These are phyloP conservation scores for Fulica atra DNA, from an alignment of 2,113 vertebrate genomes.

Conservation along the genomic window DNA sequence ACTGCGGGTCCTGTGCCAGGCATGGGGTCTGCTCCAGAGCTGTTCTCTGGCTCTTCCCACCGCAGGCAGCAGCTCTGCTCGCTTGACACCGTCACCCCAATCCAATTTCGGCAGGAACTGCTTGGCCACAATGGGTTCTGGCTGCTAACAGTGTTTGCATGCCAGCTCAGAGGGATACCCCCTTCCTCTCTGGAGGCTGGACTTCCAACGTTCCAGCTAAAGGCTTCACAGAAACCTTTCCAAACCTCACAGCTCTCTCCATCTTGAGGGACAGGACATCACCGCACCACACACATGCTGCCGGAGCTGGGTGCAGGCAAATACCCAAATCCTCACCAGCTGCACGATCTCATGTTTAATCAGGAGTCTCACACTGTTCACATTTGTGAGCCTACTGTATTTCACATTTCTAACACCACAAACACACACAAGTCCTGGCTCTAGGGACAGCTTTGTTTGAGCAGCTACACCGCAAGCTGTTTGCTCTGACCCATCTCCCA, in stretches of 20 bases:
- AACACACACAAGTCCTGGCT: background rate
- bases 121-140: background rate
- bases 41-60: background rate
- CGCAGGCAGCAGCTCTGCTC: too few relatives aligned
- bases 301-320: background rate
- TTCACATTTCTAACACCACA: background rate
- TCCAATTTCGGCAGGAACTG: background rate
- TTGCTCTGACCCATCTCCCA: background rate
- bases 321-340: conserved; percentile 4
- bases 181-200: background rate
- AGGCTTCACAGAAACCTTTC: background rate
- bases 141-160: background rate
- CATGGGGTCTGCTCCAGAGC: background rate
- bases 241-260: background rate
- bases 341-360: conserved; percentile 5
- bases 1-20: accelerated
- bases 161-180: background rate
- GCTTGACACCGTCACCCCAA: background rate
- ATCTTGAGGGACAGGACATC: background rate
- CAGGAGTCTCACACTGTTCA: background rate
- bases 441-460: background rate
- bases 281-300: background rate
- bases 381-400: background rate
- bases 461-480: background rate
- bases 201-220: background rate